Conservation (phyloP, 2,888 invertebrate genomes). For the Amphipyra berbera region DNA sequence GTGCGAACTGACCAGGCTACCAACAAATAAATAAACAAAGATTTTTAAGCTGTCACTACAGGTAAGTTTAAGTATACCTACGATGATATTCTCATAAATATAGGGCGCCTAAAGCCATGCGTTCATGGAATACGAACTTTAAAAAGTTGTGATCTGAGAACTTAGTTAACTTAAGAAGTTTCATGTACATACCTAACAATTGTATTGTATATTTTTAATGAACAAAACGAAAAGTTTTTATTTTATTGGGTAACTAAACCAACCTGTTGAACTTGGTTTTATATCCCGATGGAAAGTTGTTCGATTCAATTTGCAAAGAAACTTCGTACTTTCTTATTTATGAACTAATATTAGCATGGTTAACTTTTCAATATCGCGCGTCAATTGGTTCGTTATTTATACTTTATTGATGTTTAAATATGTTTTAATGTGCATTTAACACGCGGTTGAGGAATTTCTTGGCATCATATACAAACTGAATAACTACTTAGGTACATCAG, state of each 20-base stretch:
- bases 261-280: slow-evolving; percentile 75
- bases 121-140: slow-evolving; percentile 23
- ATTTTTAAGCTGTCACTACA: slow-evolving; percentile 25
- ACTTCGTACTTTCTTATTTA: slow-evolving; percentile 49
- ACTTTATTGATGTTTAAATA: not conserved
- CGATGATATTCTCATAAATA: slow-evolving; percentile 1
- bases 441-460: too few relatives aligned
- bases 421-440: not conserved
- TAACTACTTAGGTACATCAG: not conserved
- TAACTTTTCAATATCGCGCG: slow-evolving; percentile 46
- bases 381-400: slow-evolving; percentile 13
- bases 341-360: slow-evolving; percentile 45
- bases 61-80: slow-evolving; percentile 38
- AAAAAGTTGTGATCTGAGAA: slow-evolving; percentile 36
- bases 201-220: slow-evolving; percentile 38
- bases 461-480: too few relatives aligned
- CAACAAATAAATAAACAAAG: slow-evolving; percentile 44
- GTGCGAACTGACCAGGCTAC: slow-evolving; percentile 24
- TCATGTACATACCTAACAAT: slow-evolving; percentile 31
- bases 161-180: slow-evolving; percentile 20
- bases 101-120: not conserved
- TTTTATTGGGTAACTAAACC: slow-evolving; percentile 60
- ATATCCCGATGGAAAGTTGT: slow-evolving; percentile 52
- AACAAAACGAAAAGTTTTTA: slow-evolving; percentile 59
- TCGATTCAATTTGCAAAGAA: slow-evolving; percentile 58